Evolutionary conservation across 2,888 invertebrate genomes (phyloP).

Genomic region (Drosophila helvetica): DNA sequence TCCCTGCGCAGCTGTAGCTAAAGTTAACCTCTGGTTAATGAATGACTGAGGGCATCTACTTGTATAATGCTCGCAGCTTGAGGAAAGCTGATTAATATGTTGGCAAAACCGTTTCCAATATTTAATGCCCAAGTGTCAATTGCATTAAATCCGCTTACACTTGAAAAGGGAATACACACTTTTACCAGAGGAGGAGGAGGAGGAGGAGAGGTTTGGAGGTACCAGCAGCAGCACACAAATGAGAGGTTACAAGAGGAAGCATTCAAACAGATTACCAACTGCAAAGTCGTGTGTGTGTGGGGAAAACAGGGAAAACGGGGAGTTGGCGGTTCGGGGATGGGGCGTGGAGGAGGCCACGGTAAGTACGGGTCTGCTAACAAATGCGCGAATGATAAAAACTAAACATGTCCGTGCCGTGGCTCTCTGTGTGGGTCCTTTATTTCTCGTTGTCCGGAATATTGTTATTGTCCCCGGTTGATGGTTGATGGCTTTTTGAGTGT

Average conservation of each 20-base stretch:
- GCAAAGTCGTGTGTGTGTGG: background rate
- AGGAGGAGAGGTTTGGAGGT: background rate
- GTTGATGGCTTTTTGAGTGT: constrained; percentile 36
- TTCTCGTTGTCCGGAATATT: constrained; percentile 22
- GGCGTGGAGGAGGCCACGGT: constrained; percentile 14
- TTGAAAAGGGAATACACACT: constrained; percentile 3
- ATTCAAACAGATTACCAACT: constrained; percentile 39
- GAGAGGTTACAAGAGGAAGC: constrained; percentile 7
- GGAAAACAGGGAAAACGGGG: constrained; percentile 10
- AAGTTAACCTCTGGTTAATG: background rate
- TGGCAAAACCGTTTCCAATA: constrained; percentile 23
- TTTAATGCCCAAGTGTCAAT: constrained; percentile 39
- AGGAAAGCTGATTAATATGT: constrained; percentile 27
- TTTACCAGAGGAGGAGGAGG: background rate
- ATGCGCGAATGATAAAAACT: constrained; percentile 63
- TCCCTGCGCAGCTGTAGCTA: background rate
- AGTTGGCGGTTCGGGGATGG: background rate
- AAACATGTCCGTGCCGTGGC: constrained; percentile 48
- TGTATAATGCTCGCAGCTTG: constrained; percentile 10
- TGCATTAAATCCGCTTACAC: constrained; percentile 35
- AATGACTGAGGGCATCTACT: background rate
- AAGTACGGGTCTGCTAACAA: constrained; percentile 40
- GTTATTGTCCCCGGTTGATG: constrained; percentile 10
- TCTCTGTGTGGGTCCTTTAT: constrained; percentile 19
- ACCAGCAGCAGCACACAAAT: constrained; percentile 10